Evolutionary conservation across 1,140 invertebrate species (phyloP), one percentile per base, ranked within the genome.

Genomic region (Metopolophium dirhodum): DNA sequence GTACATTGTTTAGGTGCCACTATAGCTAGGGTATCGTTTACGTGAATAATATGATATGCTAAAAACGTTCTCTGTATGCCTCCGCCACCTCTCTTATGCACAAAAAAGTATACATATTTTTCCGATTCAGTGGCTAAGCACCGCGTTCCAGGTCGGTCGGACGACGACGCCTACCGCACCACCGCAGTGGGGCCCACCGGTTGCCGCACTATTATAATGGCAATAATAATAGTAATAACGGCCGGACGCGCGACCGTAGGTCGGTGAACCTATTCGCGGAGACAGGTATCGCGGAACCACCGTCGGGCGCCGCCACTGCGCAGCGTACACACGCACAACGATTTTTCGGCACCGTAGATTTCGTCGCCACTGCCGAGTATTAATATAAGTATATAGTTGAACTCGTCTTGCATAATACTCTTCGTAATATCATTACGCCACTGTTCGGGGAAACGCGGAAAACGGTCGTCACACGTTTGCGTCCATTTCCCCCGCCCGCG

Each of bases 241-340:
- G 82, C 37, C 35, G 82, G n/a, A 83, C 37, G n/a, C 82, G 41
- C 23, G 37, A 14, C 83, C 37, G 45, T 90, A 68, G 89, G 89
- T 90, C 89, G 89, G 89, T 90, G 89, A 90, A 90, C 89, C 57
- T 41, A 77, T 77, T 45, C 37, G 51, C 51, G 35, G n/a, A 61
- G 61, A 77, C 37, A 77, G 89, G 61, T 77, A 77, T 77, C 41
- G 35, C 83, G 26, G 57, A 86, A 47, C 30, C 41, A 35, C 61
- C 22, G 54, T 45, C 26, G 57, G 57, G 30, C 57, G 57, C 57
- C 37, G 89, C 89, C 37, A 45, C 37, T n/a, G 30, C 61, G 51
- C 51, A 22, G 30, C 61, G 61, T n/a, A 9, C 57, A 77, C 83
- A 85, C 41, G 26, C 83, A 30, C 37, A 26, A 26, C 23, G 57